Conservation (phyloP, 2,888 invertebrate genomes). For the Pristionchus mayeri region DNA sequence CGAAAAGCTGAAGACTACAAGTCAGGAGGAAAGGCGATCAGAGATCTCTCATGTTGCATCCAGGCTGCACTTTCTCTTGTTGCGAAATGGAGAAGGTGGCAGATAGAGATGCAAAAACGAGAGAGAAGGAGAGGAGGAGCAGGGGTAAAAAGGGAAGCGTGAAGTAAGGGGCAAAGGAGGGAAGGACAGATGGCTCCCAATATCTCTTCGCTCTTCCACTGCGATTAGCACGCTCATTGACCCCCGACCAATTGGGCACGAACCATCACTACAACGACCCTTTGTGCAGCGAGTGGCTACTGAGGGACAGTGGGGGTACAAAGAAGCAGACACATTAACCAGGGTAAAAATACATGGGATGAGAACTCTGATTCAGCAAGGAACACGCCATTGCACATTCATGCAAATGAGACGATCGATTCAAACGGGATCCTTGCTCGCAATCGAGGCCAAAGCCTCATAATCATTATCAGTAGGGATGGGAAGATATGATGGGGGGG, state of each 20-base stretch:
- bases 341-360: no score
- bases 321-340: background rate
- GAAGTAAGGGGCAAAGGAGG: no score
- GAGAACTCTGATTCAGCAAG: no score
- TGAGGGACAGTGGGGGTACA: background rate
- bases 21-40: background rate
- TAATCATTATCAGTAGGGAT: background rate
- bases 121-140: background rate
- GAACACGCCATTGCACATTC: background rate
- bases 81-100: constrained; percentile 14
- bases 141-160: background rate
- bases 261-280: background rate
- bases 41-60: background rate
- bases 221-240: constrained; percentile 28
- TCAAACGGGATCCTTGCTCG: background rate
- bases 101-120: constrained; percentile 9
- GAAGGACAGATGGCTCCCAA: constrained; percentile 14
- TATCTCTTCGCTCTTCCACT: background rate
- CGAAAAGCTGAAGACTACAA: background rate
- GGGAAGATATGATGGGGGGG: background rate
- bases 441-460: background rate
- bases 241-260: background rate
- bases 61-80: background rate
- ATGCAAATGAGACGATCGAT: background rate
- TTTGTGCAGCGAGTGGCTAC: background rate